Conservation (phyloP, 2,113 vertebrate genomes). For the Grus americana region DNA sequence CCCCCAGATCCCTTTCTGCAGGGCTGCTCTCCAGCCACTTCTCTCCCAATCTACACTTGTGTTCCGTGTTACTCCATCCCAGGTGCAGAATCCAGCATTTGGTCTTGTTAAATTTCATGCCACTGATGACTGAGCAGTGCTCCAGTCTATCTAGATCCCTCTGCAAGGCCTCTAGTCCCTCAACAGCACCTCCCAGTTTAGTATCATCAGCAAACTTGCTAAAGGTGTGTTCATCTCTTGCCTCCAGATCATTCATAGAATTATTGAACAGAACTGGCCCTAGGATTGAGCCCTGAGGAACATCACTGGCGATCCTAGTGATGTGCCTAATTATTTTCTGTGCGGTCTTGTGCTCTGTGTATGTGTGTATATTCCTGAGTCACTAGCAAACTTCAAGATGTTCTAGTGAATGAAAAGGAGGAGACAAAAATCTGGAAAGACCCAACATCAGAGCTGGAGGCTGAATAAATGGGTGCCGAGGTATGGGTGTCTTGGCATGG, state of each 20-base stretch:
- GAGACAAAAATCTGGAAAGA: neutral
- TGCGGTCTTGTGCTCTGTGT: neutral
- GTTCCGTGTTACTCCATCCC: accelerated
- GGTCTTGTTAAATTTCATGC: neutral
- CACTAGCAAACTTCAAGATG: neutral
- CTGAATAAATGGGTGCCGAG: neutral
- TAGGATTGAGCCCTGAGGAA: too few relatives aligned
- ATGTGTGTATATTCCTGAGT: neutral
- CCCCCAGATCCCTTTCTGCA: neutral
- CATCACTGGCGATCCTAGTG: neutral
- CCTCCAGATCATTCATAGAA: neutral
- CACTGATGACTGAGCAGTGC: too few relatives aligned
- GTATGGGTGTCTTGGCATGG: neutral
- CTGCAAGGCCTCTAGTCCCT: neutral
- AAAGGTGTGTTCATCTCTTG: neutral
- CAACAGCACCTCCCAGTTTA: neutral
- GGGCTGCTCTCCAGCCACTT: neutral
- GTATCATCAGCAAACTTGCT: neutral
- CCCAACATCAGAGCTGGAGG: neutral
- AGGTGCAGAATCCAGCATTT: neutral
- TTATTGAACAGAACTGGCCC: too few relatives aligned
- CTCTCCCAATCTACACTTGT: neutral
- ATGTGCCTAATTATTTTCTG: neutral
- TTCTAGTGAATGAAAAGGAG: neutral
- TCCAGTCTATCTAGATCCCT: neutral